Conservation (phyloP, 1,140 invertebrate species). For the Drosophila persimilis region DNA sequence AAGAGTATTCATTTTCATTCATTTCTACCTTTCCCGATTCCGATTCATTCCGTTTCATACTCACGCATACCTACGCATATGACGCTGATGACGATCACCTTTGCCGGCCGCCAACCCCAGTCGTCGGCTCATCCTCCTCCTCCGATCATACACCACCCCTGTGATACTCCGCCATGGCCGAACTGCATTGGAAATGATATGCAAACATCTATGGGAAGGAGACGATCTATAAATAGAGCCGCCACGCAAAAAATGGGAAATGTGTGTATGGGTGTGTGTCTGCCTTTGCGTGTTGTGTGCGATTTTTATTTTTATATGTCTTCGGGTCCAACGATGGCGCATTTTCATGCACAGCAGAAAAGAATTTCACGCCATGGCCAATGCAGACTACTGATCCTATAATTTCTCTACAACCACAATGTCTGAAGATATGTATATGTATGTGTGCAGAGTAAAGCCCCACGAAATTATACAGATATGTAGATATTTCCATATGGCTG, state of each 20-base stretch:
- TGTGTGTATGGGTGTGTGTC: constrained; percentile 25
- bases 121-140: no score
- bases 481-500: constrained; percentile 15
- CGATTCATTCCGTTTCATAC: constrained; percentile 9
- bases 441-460: background rate
- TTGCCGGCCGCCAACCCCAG: constrained; percentile 5
- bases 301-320: constrained; percentile 65
- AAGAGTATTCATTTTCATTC: background rate
- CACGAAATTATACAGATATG: background rate
- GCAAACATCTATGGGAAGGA: constrained; percentile 53
- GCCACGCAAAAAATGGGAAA: constrained; percentile 60
- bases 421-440: no score
- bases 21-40: background rate
- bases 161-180: constrained; percentile 27
- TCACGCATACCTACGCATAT: background rate
- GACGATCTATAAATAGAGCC: constrained; percentile 64
- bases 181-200: constrained; percentile 77
- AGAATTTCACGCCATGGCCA: constrained; percentile 53
- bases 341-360: constrained; percentile 65
- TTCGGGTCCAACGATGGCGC: constrained; percentile 50
- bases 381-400: constrained; percentile 51
- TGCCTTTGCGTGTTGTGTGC: constrained; percentile 5
- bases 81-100: constrained; percentile 34
- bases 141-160: background rate
- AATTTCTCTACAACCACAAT: constrained; percentile 27